Evolutionary conservation across 2,888 invertebrate genomes (phyloP), one percentile per base, ranked within the genome.

Genomic region (Boloria selene): DNA sequence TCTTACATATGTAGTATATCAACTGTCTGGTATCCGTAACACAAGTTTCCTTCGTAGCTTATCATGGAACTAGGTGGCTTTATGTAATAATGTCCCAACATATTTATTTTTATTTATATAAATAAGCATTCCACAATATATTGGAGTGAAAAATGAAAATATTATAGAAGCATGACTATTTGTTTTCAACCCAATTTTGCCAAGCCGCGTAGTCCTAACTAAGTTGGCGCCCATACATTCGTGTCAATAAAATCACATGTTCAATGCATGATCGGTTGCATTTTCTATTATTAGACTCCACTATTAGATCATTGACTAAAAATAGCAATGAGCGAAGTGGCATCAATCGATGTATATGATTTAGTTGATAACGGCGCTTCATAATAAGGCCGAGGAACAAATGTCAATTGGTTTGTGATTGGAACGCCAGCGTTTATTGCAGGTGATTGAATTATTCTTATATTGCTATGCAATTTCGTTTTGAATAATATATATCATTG

Each of bases 241-340:
- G 26, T 64, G 73, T 73, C 70, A 74, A 73, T 73, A 71, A 70
- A 71, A 69, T 68, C 65, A 70, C 65, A 73, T 53, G 65, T 18
- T 22, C 60, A 17, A 50, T 70, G 73, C 76, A 74, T 77, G 75
- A 73, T 70, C 64, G 66, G 65, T 72, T 86, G 85, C 86, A 82
- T 82, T 83, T 84, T 86, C 87, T 86, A 86, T 83, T 82, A 84
- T 76, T 86, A 86, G 85, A 77, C 68, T 26, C 71, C 73, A 68
- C 71, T 76, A 75, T 77, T 76, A 73, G 72, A 70, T 79, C 78
- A 78, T 79, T 75, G 77, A 72, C 85, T 86, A 86, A 82, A 83
- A 77, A 81, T 86, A 86, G 86, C 78, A 78, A 71, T 86, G 86
- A 86, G 73, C 67, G 58, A 64, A 66, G 59, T 62, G 58, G 67